A percentile compares a stretch with the other conserved stretches of the same genome.
Evolutionary conservation across 2,113 vertebrate species (phyloP).

Genomic region (Erythrolamprus reginae): DNA sequence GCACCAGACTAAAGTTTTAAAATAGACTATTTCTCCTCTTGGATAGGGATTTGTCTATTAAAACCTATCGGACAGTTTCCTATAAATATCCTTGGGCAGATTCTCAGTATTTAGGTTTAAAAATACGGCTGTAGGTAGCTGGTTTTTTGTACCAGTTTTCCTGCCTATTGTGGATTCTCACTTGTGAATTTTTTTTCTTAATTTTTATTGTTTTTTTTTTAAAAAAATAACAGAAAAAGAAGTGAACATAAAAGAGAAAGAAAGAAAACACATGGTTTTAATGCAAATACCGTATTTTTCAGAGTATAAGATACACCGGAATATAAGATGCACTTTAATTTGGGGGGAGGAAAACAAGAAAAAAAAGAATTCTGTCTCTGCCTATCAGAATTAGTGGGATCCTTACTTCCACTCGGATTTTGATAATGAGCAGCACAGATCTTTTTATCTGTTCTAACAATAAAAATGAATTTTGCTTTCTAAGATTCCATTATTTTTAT

Average conservation of each 20-base stretch:
- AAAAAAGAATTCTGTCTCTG: too few species aligned
- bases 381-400: too few species aligned
- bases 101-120: not conserved
- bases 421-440: too few species aligned
- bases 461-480: too few species aligned
- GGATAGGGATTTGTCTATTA: not conserved
- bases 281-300: too few species aligned
- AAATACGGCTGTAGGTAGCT: not conserved
- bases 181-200: not conserved
- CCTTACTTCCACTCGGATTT: too few species aligned
- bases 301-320: too few species aligned
- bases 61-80: not conserved
- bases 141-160: not conserved
- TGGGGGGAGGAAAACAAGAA: too few species aligned
- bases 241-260: not conserved
- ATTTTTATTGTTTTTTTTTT: not conserved
- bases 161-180: not conserved
- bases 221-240: not conserved
- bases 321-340: too few species aligned
- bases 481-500: not conserved
- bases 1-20: not conserved
- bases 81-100: not conserved
- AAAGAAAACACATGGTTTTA: not conserved
- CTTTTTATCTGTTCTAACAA: too few species aligned
- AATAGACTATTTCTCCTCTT: not conserved